Conservation (phyloP, 1,140 invertebrate genomes). For the Musca domestica region DNA sequence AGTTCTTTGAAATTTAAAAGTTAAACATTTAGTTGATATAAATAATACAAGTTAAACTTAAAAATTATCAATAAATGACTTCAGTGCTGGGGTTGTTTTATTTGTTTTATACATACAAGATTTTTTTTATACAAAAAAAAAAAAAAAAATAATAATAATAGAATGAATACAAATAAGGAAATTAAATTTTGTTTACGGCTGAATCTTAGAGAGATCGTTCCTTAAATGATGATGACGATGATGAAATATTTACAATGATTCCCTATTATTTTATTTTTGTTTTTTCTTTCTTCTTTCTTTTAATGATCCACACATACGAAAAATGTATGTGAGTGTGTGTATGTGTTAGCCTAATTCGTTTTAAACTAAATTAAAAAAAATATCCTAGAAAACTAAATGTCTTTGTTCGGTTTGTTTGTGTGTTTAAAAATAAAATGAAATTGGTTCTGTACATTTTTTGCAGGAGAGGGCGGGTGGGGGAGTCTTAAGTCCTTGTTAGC, state of each 20-base stretch:
- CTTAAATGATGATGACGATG: too few species aligned
- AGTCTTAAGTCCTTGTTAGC: neutral
- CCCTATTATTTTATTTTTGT: too few species aligned
- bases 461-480: too few species aligned
- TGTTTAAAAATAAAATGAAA: neutral
- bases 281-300: too few species aligned
- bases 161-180: too few species aligned
- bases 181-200: too few species aligned
- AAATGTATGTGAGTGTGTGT: neutral
- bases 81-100: conserved; percentile 8
- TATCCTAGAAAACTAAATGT: conserved; percentile 6
- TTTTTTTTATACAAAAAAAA: too few species aligned
- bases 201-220: too few species aligned
- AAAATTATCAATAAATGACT: conserved; percentile 6
- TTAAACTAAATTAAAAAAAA: neutral
- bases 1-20: neutral
- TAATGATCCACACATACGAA: neutral
- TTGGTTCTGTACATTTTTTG: conserved; percentile 15
- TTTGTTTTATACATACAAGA: too few species aligned
- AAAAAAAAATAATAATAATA: too few species aligned
- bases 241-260: too few species aligned
- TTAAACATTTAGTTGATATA: neutral
- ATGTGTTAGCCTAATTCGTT: neutral
- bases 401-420: conserved; percentile 18
- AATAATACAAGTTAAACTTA: conserved; percentile 2